Evolutionary conservation across 2,888 invertebrate species (phyloP), one percentile per base, ranked within the genome.

Genomic region (Helobdella robusta): DNA sequence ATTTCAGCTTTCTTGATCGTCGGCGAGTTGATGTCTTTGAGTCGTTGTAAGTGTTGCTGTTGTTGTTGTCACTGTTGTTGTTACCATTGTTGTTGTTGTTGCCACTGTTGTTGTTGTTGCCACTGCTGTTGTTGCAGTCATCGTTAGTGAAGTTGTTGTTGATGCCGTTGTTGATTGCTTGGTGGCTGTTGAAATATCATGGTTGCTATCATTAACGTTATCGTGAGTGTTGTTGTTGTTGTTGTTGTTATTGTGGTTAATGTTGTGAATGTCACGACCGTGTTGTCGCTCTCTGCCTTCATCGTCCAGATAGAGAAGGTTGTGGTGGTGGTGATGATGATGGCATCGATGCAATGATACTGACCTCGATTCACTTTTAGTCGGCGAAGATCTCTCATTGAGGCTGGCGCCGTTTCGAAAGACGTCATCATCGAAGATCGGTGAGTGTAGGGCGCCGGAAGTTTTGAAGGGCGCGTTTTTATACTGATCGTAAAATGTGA

Each of bases 381-480:
- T n/a, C n/a, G n/a, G n/a, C n/a, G n/a, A n/a, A n/a, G n/a, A n/a
- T n/a, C n/a, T n/a, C n/a, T n/a, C n/a, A n/a, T n/a, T n/a, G n/a
- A n/a, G n/a, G n/a, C n/a, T n/a, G n/a, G n/a, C n/a, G n/a, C n/a
- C n/a, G n/a, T n/a, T n/a, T n/a, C n/a, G n/a, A n/a, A n/a, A 18
- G n/a, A 30, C 46, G 46, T 62, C 50, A 20, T 62, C n/a, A 32
- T 34, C 50, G n/a, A 62, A n/a, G 3, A 62, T 30, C n/a, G 62
- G 62, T 20, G 62, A 62, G 32, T 50, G 35, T n/a, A 62, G 44
- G n/a, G 62, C 44, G 28, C 62, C 62, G 20, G 48, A 62, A 46
- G 62, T 62, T 23, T 46, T 25, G 44, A 62, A 28, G 20, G 62
- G 62, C 18, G 46, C 32, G 15, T 62, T 44, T 18, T 30, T 34